Percentiles rank a stretch among this genome's conserved stretches.
These are phyloP conservation scores for Leptarthrus brevirostris DNA, from an alignment of 2,888 invertebrate species.

Conservation along the genomic window DNA sequence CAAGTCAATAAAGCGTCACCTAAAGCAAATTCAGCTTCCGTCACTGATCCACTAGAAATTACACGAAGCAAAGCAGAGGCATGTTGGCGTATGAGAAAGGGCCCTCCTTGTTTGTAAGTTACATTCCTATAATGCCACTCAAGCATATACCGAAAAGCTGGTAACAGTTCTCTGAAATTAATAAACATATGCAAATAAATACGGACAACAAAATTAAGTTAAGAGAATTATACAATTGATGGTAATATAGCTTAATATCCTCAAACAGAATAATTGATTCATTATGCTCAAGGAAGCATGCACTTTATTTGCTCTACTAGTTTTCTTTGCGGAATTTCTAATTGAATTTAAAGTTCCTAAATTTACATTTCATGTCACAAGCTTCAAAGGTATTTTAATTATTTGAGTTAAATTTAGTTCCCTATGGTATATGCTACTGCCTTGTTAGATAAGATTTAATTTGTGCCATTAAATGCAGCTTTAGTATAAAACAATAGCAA, in stretches of 20 bases:
- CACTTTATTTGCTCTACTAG: neutral
- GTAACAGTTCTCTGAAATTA: slow-evolving; percentile 61
- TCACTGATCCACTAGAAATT: slow-evolving; percentile 59
- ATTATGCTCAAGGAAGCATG: slow-evolving; percentile 8
- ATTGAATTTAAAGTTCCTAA: neutral
- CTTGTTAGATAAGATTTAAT: no score
- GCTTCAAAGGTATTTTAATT: no score
- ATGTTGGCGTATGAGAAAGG: slow-evolving; percentile 65
- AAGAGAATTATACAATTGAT: slow-evolving; percentile 3
- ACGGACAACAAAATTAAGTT: neutral
- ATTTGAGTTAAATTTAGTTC: no score
- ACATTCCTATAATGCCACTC: slow-evolving; percentile 66
- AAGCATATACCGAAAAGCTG: slow-evolving; percentile 64
- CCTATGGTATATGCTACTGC: no score
- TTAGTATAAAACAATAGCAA: no score
- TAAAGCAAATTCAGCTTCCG: slow-evolving; percentile 54
- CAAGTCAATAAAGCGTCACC: slow-evolving; percentile 62
- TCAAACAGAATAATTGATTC: neutral
- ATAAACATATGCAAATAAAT: slow-evolving; percentile 5
- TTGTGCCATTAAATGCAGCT: no score
- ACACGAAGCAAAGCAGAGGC: slow-evolving; percentile 63
- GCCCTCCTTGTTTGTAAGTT: slow-evolving; percentile 62
- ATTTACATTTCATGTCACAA: no score
- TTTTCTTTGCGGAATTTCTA: neutral
- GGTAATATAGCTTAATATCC: no score